A percentile compares a stretch with the other conserved stretches of the same genome.
Evolutionary conservation across 2,888 invertebrate genomes (phyloP).

Genomic region (Eulithis prunata): DNA sequence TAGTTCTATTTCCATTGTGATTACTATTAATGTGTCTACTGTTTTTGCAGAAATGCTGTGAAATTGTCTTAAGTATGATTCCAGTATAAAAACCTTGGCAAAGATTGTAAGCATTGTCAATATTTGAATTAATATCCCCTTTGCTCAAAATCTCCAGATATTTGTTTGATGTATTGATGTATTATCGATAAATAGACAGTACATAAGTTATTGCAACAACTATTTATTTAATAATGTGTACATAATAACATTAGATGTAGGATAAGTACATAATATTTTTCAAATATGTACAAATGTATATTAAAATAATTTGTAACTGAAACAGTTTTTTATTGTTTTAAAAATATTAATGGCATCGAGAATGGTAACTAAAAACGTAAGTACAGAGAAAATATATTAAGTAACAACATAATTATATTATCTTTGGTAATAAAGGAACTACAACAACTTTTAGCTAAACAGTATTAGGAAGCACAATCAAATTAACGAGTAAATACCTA

Average conservation of each 20-base stretch:
- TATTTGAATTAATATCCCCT: neutral
- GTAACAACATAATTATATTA: neutral
- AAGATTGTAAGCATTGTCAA: neutral
- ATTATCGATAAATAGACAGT: constrained; percentile 60
- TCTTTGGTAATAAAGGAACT: constrained; percentile 23
- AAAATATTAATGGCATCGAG: no score
- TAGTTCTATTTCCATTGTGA: no score
- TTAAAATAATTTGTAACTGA: constrained; percentile 63
- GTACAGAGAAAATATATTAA: neutral
- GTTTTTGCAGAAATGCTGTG: neutral
- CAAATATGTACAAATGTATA: constrained; percentile 81
- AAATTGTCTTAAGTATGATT: neutral
- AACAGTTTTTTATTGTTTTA: constrained; percentile 42
- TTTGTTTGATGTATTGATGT: constrained; percentile 34
- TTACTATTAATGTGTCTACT: no score
- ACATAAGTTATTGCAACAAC: constrained; percentile 67
- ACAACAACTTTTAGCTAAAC: neutral
- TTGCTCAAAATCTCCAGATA: constrained; percentile 1
- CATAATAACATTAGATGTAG: constrained; percentile 64
- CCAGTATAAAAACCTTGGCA: neutral
- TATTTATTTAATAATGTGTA: constrained; percentile 80
- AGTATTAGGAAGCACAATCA: neutral
- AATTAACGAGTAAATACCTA: neutral
- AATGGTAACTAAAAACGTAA: neutral
- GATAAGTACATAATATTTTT: constrained; percentile 74